Base-by-base conservation (phyloP, 2,888 invertebrate species). In the Pollenia angustigena region DNA sequence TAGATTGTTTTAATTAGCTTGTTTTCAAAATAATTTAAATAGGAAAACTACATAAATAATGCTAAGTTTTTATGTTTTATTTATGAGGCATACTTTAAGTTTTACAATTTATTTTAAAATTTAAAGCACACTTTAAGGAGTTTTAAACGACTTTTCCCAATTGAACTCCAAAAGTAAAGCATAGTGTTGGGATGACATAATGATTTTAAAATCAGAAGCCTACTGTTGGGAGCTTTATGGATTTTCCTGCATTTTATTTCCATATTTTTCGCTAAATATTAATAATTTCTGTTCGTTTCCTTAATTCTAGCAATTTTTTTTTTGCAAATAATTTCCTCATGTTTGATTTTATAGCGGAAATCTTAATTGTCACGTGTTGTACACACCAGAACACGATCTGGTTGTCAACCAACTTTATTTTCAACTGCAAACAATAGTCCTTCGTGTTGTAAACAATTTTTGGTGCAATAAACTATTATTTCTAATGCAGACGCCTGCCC, bases 371-470 rank as follows among this genome's bases (percentile, higher is more conserved):
- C 86, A 87, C 86, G 87, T 86, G 88, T 79, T 76, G 44, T 66
- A 82, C 86, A 88, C 87, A 87, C 88, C 88, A 81, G 85, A 88
- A 88, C 82, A 87, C 74, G 85, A 85, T 78, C 78, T 85, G 85
- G 79, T 66, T 86, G 68, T 80, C 64, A 68, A 69, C n/a, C 42
- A 72, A 58, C 76, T 7, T 23, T 32, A 74, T 40, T 74, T 48
- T 40, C 56, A 81, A 68, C 8, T 71, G 52, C 42, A 46, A 54
- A 42, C 14, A 52, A 64, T 14, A 11, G 44, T 4, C 54, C 62
- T 54, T 56, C 50, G n/a, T 48, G 50, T 14, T 66, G 18, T 16
- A 23, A 64, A 52, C 42, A 8, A 44, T n/a, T 52, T 52, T 42
- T 23, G 44, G 42, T 16, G 32, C 14, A 32, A 72, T 58, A 48